These are phyloP conservation scores for Stigmatopora nigra DNA, from an alignment of 2,113 vertebrate species.

Conservation along the genomic window DNA sequence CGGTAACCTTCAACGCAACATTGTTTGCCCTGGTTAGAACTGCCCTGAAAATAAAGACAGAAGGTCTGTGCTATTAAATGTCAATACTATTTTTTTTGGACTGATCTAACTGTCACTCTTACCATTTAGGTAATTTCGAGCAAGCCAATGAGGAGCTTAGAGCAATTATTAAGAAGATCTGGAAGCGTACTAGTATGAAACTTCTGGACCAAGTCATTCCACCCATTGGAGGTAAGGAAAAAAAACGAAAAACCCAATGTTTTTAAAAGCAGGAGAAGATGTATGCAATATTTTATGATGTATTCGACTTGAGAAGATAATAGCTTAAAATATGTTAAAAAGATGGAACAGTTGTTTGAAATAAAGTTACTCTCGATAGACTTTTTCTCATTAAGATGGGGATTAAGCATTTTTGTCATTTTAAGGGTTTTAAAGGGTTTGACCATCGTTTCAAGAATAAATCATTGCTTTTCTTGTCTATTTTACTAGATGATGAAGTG, in stretches of 20 bases:
- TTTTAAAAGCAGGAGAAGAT: neutral
- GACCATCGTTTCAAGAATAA: neutral
- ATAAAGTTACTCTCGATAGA: too few relatives aligned
- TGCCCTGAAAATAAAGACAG: conserved; percentile 95
- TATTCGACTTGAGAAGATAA: too few relatives aligned
- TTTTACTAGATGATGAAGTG: conserved; percentile 87
- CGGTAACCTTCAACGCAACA: conserved; percentile 95
- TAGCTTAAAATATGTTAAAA: too few relatives aligned
- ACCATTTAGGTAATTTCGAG: conserved; percentile 86
- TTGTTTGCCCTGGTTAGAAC: conserved; percentile 95
- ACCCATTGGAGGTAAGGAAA: conserved; percentile 82
- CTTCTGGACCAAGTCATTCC: conserved; percentile 96
- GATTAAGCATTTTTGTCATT: neutral
- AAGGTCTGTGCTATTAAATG: conserved; percentile 63
- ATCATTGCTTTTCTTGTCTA: neutral
- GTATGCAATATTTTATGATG: neutral
- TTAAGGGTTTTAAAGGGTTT: too few relatives aligned
- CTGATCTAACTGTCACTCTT: neutral
- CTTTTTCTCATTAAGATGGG: too few relatives aligned
- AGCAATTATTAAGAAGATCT: conserved; percentile 94
- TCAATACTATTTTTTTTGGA: neutral
- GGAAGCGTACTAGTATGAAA: conserved; percentile 99
- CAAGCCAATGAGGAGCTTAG: conserved; percentile 93
- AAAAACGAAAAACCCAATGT: neutral
- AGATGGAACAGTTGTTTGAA: too few relatives aligned